phyloP scores from a whole-genome alignment of 2,113 vertebrate species.

The Hylia prasina region DNA sequence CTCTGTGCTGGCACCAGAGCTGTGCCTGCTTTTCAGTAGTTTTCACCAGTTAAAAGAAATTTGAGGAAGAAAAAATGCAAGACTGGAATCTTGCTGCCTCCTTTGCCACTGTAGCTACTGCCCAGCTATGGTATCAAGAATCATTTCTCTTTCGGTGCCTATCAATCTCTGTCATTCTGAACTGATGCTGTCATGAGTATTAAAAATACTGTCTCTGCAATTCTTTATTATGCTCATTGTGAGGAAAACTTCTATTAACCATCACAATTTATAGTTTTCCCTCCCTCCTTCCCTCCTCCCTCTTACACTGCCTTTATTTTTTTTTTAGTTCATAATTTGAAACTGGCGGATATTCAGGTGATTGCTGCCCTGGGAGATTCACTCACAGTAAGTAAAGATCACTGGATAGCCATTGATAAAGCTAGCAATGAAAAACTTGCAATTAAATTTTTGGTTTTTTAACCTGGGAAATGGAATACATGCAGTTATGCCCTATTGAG shows the following conservation, averaged over 20 bases:
- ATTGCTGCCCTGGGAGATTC: slow-evolving; percentile 92
- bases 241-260: background rate
- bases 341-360: slow-evolving; percentile 84
- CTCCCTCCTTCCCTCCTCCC: background rate
- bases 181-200: background rate
- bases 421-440: background rate
- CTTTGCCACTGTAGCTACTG: background rate
- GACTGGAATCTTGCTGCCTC: background rate
- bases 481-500: background rate
- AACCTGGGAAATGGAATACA: background rate
- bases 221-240: background rate
- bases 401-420: background rate
- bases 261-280: background rate
- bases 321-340: slow-evolving; percentile 86
- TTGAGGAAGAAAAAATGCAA: background rate
- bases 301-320: background rate
- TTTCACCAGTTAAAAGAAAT: background rate
- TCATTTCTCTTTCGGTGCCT: background rate
- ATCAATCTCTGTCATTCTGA: background rate
- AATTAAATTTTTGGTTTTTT: background rate
- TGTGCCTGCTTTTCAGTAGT: background rate
- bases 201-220: background rate
- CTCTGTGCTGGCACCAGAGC: background rate
- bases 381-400: slow-evolving; percentile 82
- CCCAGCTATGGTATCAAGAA: background rate